Percentiles rank a stretch among this genome's conserved stretches.
These are phyloP conservation scores for Balearica regulorum DNA, from an alignment of 2,797 vertebrate species.

Conservation along the genomic window DNA sequence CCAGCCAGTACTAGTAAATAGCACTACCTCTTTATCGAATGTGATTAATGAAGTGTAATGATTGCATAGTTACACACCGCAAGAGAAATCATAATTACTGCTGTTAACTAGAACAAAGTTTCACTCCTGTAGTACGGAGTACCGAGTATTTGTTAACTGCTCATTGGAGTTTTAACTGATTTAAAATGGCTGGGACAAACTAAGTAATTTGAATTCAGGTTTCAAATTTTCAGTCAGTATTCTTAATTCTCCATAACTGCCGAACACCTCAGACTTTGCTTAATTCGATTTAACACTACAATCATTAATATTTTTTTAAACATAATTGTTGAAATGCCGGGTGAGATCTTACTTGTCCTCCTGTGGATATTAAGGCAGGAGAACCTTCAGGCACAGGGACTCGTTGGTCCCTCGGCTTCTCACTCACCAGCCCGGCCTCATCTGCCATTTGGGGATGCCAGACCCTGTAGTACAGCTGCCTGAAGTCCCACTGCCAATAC, in stretches of 20 bases:
- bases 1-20: not conserved
- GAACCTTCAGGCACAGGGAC: not conserved
- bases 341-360: not conserved
- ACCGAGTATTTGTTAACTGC: not conserved
- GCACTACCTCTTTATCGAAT: not conserved
- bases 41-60: constrained; percentile 31
- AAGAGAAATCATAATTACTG: constrained; percentile 11
- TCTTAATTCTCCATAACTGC: not conserved
- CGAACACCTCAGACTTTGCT: not conserved
- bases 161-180: not conserved
- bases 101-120: not conserved
- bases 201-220: not conserved
- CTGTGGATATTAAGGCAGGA: not conserved
- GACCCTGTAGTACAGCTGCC: not conserved
- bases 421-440: not conserved
- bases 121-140: not conserved
- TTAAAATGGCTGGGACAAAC: not conserved
- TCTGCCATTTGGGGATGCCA: accelerated
- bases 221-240: not conserved
- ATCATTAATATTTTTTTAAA: not conserved
- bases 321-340: not conserved
- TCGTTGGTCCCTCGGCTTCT: not conserved
- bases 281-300: not conserved
- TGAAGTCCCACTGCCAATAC: not conserved
- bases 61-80: not conserved